These are phyloP conservation scores for Timandra comae DNA, from an alignment of 2,888 invertebrate genomes.

Conservation along the genomic window DNA sequence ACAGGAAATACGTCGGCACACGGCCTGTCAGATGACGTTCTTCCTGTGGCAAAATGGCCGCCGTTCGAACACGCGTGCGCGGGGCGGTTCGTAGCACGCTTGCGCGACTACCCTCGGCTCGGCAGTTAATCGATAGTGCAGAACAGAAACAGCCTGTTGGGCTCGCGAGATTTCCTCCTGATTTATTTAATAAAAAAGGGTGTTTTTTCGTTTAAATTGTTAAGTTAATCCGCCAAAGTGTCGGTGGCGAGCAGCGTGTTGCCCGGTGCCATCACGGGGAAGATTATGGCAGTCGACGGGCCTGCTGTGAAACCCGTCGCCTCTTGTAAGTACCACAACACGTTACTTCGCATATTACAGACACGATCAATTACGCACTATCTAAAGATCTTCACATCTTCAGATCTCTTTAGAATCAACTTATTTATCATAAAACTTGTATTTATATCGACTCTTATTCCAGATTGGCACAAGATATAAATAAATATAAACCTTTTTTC, in stretches of 20 bases:
- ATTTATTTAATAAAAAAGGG: conserved; percentile 33
- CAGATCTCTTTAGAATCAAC: no score
- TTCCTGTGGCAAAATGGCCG: conserved; percentile 43
- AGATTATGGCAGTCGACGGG: conserved; percentile 75
- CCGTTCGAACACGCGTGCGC: conserved; percentile 11
- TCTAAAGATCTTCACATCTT: conserved; percentile 9
- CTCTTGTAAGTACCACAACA: conserved; percentile 54
- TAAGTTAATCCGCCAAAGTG: conserved; percentile 53
- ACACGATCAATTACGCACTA: conserved; percentile 22
- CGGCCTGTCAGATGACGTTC: conserved; percentile 64
- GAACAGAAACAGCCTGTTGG: conserved; percentile 67
- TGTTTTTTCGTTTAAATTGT: conserved; percentile 37
- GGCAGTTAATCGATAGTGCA: conserved; percentile 62
- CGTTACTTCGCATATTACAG: conserved; percentile 13
- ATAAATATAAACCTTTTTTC: neutral
- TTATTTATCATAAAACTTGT: neutral
- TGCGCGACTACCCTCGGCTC: conserved; percentile 31
- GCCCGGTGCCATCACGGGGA: conserved; percentile 64
- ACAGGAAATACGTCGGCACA: conserved; percentile 25
- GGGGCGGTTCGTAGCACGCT: neutral
- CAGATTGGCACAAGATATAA: neutral
- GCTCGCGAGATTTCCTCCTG: conserved; percentile 45
- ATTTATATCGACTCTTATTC: neutral
- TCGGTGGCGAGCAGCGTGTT: conserved; percentile 65
- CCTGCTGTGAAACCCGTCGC: conserved; percentile 77